phyloP scores from a whole-genome alignment of 2,797 vertebrate genomes.

The Microctenopoma stevenorrisi region DNA sequence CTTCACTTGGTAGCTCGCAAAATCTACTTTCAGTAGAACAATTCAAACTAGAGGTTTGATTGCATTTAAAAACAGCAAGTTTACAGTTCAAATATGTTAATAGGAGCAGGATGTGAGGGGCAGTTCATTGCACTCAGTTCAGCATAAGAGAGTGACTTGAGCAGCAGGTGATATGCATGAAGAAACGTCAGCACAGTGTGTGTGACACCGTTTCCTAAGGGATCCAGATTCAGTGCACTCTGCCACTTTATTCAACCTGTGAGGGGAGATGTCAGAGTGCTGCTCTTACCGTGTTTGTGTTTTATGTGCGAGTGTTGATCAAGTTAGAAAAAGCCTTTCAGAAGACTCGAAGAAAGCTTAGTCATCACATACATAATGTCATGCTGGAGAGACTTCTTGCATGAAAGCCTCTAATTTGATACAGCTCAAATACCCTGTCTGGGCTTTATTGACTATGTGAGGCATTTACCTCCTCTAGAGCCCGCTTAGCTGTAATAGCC shows the following conservation, averaged over 20 bases:
- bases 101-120: background rate
- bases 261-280: background rate
- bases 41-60: background rate
- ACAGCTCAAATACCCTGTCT: slow-evolving; percentile 13
- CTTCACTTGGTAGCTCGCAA: background rate
- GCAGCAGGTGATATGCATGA: background rate
- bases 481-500: slow-evolving; percentile 24
- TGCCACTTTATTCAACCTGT: background rate
- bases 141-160: too few relatives aligned
- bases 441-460: slow-evolving; percentile 46
- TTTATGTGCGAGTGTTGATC: slow-evolving; percentile 17
- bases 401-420: slow-evolving; percentile 15
- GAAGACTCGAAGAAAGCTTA: slow-evolving; percentile 31
- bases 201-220: background rate
- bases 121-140: too few relatives aligned
- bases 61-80: background rate
- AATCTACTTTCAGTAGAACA: slow-evolving; percentile 4
- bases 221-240: background rate
- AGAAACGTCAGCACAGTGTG: background rate
- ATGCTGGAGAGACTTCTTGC: slow-evolving; percentile 22
- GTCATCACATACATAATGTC: slow-evolving; percentile 45
- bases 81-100: background rate
- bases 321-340: slow-evolving; percentile 17
- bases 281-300: slow-evolving; percentile 29
- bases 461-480: slow-evolving; percentile 14